Evolutionary conservation across 1,140 invertebrate species (phyloP), one percentile per base, ranked within the genome.

Genomic region (Linepithema humile): DNA sequence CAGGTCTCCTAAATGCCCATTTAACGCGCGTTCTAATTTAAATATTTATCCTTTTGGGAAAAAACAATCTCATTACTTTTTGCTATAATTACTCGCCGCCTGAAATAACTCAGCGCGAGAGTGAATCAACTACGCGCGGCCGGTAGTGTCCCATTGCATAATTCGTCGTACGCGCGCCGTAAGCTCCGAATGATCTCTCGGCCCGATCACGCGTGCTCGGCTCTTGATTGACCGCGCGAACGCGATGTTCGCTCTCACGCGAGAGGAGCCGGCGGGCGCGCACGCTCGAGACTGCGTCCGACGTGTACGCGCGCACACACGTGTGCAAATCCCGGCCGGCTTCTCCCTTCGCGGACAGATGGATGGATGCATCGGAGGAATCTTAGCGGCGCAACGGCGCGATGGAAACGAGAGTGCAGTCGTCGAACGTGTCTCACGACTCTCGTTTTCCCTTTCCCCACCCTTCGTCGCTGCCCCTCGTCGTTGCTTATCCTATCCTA

Each of bases 381-480:
- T 23, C 60, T 78, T 64, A 17, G 15, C 87, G 80, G 87, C 82
- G 82, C 85, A 87, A 87, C 83, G 69, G 23, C 35, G 9, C 74
- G 78, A 90, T 83, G 57, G 73, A 91, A 89, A 89, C 80, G 85
- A 89, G 90, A 92, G 75, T 80, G 74, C 77, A 64, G 65, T 87
- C 40, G 82, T 59, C 84, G 84, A 91, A 91, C 86, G 85, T 90
- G 84, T 90, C 89, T 87, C 91, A 89, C 91, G 91, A 91, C 69
- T 85, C 64, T 60, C 26, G 50, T 53, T 43, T 29, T 50, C 15
- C 23, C 64, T 72, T 43, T 69, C 23, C 55, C 50, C 57, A 20
- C 38, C 9, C 50, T 15, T 67, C 48, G 45, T 12, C 45, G 26
- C 35, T 67, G 40, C 65, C 26, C 23, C 35, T 29, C 53, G 38